Percentiles rank a stretch among this genome's conserved stretches.
phyloP scores from a whole-genome alignment of 2,888 invertebrate genomes.

The Pardosa pseudoannulata region DNA sequence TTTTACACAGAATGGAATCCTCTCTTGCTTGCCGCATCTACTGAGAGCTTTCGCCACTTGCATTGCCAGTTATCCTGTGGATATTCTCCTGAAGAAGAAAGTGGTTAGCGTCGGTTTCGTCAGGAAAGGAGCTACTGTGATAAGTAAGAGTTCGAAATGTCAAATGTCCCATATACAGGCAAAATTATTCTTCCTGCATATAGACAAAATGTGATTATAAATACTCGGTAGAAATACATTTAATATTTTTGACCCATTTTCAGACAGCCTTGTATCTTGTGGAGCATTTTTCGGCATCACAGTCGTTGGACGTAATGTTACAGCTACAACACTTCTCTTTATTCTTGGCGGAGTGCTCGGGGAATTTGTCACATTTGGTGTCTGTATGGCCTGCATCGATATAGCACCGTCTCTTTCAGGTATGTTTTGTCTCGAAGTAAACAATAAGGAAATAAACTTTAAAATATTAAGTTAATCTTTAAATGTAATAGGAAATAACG shows the following conservation, averaged over 20 bases:
- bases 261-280: slow-evolving; percentile 58
- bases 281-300: slow-evolving; percentile 57
- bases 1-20: slow-evolving; percentile 41
- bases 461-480: too few relatives aligned
- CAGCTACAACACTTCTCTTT: slow-evolving; percentile 52
- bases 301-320: slow-evolving; percentile 32
- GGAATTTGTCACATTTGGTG: slow-evolving; percentile 65
- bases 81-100: slow-evolving; percentile 28
- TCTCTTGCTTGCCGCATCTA: slow-evolving; percentile 60
- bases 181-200: too few relatives aligned
- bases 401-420: slow-evolving; percentile 61
- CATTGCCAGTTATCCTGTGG: slow-evolving; percentile 52
- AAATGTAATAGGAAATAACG: too few relatives aligned
- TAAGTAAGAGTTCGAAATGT: slow-evolving; percentile 46
- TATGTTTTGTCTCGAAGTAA: too few relatives aligned
- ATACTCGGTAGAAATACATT: too few relatives aligned
- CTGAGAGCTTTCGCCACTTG: slow-evolving; percentile 61
- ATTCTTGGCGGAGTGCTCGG: slow-evolving; percentile 57
- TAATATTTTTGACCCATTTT: too few relatives aligned
- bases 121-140: slow-evolving; percentile 60
- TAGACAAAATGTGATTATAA: too few relatives aligned
- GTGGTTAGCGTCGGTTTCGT: slow-evolving; percentile 53
- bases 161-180: too few relatives aligned
- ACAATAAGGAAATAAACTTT: too few relatives aligned
- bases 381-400: slow-evolving; percentile 55